A percentile compares a stretch with the other conserved stretches of the same genome.
phyloP scores from a whole-genome alignment of 2,888 invertebrate species.

The Scrobipalpa costella region DNA sequence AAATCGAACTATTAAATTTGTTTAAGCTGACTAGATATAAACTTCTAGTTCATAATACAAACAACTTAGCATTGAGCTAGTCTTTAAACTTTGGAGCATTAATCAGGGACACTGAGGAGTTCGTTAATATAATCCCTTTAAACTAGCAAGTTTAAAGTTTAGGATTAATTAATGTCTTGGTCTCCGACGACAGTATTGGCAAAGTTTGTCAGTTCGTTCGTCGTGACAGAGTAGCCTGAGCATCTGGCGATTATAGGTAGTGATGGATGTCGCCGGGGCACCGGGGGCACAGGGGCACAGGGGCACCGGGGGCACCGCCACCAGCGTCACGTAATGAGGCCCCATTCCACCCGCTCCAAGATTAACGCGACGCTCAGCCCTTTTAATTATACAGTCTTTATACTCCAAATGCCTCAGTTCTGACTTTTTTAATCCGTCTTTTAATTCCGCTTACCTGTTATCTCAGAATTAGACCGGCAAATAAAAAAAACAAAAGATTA shows the following conservation, averaged over 20 bases:
- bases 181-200: neutral
- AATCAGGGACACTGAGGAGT: too few relatives aligned
- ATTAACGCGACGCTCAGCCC: conserved; percentile 59
- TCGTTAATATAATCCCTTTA: conserved; percentile 1
- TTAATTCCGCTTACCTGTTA: conserved; percentile 35
- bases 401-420: conserved; percentile 38
- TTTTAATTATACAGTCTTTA: conserved; percentile 65
- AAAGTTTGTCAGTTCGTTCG: conserved; percentile 13
- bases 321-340: conserved; percentile 46
- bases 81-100: conserved; percentile 2
- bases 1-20: neutral
- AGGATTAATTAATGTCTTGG: conserved; percentile 5
- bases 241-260: conserved; percentile 43
- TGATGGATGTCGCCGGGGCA: conserved; percentile 47
- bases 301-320: too few relatives aligned
- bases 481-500: conserved; percentile 30
- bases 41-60: too few relatives aligned
- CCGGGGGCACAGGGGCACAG: too few relatives aligned
- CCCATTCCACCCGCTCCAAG: conserved; percentile 54
- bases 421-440: conserved; percentile 49
- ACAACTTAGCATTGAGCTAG: neutral
- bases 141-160: neutral
- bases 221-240: neutral
- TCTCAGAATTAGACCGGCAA: too few relatives aligned
- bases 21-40: too few relatives aligned